Evolutionary conservation across 2,888 invertebrate genomes (phyloP), one percentile per base, ranked within the genome.

Genomic region (Lycaena phlaeas): DNA sequence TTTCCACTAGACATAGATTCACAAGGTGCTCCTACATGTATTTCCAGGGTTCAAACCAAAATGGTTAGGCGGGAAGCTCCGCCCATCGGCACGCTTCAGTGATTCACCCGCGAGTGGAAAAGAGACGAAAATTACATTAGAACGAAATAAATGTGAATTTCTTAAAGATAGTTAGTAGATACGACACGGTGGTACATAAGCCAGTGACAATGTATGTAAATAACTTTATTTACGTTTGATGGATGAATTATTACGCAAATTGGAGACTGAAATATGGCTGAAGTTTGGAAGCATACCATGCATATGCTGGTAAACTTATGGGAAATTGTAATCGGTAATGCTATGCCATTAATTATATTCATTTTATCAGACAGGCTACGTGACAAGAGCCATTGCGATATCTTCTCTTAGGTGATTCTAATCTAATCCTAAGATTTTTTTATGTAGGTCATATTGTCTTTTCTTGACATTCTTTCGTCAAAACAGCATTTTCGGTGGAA

Each of bases 81-180:
- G 75, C 84, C 84, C 69, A 82, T 70, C 58, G 63, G 64, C 69
- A 63, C 81, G 84, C 81, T 74, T 61, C 58, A 69, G 15, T 69
- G 67, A 47, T 53, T 75, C 73, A 68, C 60, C 64, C 46, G 48
- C 57, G 49, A 48, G 81, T 49, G 50, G 61, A 71, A 81, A 51
- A 45, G 65, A 65, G 62, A 59, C 18, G 44, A 68, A 41, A 44
- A 56, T 66, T 52, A 57, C 73, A 77, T 79, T 78, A 78, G 79
- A 82, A 48, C 38, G 61, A 54, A 61, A 68, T 40, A 47, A 57
- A 38, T 17, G 58, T 49, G 63, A 68, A 57, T 76, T 81, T 82
- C 82, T 82, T 81, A 61, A 77, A 77, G 77, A 82, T 81, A 81
- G 79, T 81, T 78, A 61, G 60, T 57, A 67, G 66, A 66, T 75